These are phyloP conservation scores for Phyllotreta cruciferae DNA, from an alignment of 2,888 invertebrate genomes.

Conservation along the genomic window DNA sequence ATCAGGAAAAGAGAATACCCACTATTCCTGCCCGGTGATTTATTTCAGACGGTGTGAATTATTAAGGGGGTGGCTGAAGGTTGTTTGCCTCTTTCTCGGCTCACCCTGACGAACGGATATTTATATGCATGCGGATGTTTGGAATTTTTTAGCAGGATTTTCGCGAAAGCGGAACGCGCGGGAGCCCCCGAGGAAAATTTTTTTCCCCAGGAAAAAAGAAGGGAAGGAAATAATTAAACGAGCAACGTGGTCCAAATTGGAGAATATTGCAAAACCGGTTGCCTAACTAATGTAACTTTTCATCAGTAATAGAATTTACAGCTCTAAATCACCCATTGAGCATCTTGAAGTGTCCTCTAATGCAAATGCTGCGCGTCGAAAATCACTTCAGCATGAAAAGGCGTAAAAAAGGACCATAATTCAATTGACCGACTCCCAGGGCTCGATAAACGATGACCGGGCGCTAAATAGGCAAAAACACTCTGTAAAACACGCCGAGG, in stretches of 20 bases:
- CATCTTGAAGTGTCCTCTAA: too few relatives aligned
- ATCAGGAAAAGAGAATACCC: conserved; percentile 28
- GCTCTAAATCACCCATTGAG: too few relatives aligned
- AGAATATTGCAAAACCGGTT: too few relatives aligned
- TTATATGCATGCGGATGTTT: conserved; percentile 10
- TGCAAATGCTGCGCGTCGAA: too few relatives aligned
- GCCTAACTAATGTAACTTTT: too few relatives aligned
- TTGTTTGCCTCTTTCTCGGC: not conserved
- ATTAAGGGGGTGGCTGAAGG: conserved; percentile 19
- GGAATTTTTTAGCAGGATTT: conserved; percentile 14
- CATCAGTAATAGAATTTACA: too few relatives aligned
- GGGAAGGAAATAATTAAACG: too few relatives aligned
- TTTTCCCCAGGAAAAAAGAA: too few relatives aligned
- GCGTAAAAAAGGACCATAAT: conserved; percentile 23
- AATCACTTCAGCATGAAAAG: too few relatives aligned
- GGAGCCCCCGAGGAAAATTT: too few relatives aligned
- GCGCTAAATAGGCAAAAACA: conserved; percentile 35
- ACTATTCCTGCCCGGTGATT: conserved; percentile 23
- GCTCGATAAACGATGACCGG: conserved; percentile 38
- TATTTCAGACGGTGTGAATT: conserved; percentile 23
- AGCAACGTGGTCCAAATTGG: too few relatives aligned
- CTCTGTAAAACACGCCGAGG: conserved; percentile 31
- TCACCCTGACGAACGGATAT: conserved; percentile 17
- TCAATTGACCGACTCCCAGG: conserved; percentile 25
- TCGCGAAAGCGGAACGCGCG: conserved; percentile 5